A percentile compares a stretch with the other conserved stretches of the same genome.
These are phyloP conservation scores for Mellilla xanthometata DNA, from an alignment of 2,888 invertebrate genomes.

Conservation along the genomic window DNA sequence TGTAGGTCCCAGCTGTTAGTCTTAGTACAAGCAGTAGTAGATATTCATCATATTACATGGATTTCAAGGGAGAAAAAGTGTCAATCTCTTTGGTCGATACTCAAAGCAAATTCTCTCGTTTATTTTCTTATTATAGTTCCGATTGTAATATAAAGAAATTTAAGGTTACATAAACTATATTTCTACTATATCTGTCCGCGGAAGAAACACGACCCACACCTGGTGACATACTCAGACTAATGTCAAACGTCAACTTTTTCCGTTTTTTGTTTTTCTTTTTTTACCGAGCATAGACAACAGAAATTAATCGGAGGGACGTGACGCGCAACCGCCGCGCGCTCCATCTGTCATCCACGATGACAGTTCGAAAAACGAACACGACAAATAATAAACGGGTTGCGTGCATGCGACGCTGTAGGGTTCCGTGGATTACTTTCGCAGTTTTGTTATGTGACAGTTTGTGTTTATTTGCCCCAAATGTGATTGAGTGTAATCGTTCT, in stretches of 20 bases:
- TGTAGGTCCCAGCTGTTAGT: too few species aligned
- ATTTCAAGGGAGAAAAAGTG: too few species aligned
- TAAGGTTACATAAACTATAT: too few species aligned
- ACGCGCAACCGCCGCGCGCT: slow-evolving; percentile 28
- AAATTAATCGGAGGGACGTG: slow-evolving; percentile 31
- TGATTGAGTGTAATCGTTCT: not conserved
- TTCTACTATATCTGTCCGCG: not conserved
- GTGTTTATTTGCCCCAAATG: slow-evolving; percentile 6
- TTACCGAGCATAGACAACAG: slow-evolving; percentile 22
- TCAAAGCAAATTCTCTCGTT: too few species aligned
- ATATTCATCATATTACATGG: too few species aligned
- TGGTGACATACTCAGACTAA: slow-evolving; percentile 21
- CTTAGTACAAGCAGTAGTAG: too few species aligned
- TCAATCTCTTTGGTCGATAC: too few species aligned
- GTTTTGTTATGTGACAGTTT: slow-evolving; percentile 8
- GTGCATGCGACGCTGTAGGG: slow-evolving; percentile 20
- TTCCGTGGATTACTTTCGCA: slow-evolving; percentile 23
- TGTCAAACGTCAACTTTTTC: slow-evolving; percentile 28
- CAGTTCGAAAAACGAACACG: slow-evolving; percentile 33
- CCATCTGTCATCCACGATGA: slow-evolving; percentile 43
- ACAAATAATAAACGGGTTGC: slow-evolving; percentile 30
- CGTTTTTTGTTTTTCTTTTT: slow-evolving; percentile 14
- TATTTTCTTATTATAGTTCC: too few species aligned
- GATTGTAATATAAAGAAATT: too few species aligned
- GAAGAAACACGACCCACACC: slow-evolving; percentile 13